Base-by-base conservation (phyloP, 2,797 vertebrate genomes). In the Myioborus miniatus region DNA sequence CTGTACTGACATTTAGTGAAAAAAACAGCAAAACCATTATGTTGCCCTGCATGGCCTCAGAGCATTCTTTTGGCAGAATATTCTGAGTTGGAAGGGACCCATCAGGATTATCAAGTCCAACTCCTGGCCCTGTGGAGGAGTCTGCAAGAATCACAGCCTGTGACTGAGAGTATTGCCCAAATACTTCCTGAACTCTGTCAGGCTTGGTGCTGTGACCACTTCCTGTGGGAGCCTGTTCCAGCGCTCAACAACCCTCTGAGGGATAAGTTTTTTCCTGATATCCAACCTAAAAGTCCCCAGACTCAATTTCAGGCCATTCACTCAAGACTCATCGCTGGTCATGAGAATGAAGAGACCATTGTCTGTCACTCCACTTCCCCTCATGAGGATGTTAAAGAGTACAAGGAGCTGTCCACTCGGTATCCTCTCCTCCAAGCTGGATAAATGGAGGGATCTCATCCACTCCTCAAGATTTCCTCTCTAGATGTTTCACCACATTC, bases 271-370 rank as follows among this genome's bases (percentile, higher is more conserved):
- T 60, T 67, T 32, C 34, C 15, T 32, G 26, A 26, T 47, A 60
- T n/a, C 32, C 26, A 17, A 1, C 6, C 19, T 43, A 55, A 36
- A 43, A 9, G 7, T 32, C 19, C 17, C 8, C 21, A 34, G 43
- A 34, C 7, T 81, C 19, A 23, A 27, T 11, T 47, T 68, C 34
- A 27, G 36, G 26, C 21, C 21, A 8, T 74, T 60, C 11, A 7
- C 46, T 52, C 19, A 29, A n/a, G 27, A 11, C 4, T 7, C 50
- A 20, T 22, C 26, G 8, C 39, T 15, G 55, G 4, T 53, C 30
- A 32, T 2, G 1, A 47, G 22, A 53, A 15, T 21, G 20, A 27
- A 53, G 30, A 41, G 12, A 46, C 7, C 4, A 6, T 1, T 22
- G 12, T 27, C 30, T 47, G 39, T 3, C 39, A 3, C 34, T 67